phyloP scores from a whole-genome alignment of 2,113 vertebrate genomes.

The Scartelaos histophorus region DNA sequence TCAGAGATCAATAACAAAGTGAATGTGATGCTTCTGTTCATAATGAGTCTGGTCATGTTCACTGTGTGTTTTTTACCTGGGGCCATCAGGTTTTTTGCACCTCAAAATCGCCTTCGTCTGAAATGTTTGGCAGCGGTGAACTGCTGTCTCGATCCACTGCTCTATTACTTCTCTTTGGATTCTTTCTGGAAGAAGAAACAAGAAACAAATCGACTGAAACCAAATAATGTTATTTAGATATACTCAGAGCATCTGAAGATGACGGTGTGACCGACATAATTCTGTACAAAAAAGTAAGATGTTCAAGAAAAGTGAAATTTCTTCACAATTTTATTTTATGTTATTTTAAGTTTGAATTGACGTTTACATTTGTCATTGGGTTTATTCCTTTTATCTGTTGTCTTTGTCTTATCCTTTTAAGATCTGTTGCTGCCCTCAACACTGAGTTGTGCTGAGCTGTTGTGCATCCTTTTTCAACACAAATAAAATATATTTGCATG shows the following conservation, averaged over 20 bases:
- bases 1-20: neutral
- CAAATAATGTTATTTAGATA: neutral
- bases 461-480: too few species aligned
- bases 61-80: neutral
- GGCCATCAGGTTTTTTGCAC: neutral
- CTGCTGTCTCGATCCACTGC: neutral
- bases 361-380: too few species aligned
- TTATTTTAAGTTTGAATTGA: too few species aligned
- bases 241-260: neutral
- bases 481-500: too few species aligned
- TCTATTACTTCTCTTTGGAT: slow-evolving; percentile 3
- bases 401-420: too few species aligned
- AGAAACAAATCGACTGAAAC: neutral
- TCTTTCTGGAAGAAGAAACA: slow-evolving; percentile 8
- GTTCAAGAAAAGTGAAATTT: too few species aligned
- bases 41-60: slow-evolving; percentile 7
- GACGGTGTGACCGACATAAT: neutral
- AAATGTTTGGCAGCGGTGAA: neutral
- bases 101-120: neutral
- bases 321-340: too few species aligned
- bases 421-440: too few species aligned
- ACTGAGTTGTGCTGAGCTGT: too few species aligned
- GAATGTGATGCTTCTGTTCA: neutral
- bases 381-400: too few species aligned
- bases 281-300: too few species aligned